A percentile compares a stretch with the other conserved stretches of the same genome.
Conservation (phyloP, 2,797 vertebrate species). For the Nothura maculosa region DNA sequence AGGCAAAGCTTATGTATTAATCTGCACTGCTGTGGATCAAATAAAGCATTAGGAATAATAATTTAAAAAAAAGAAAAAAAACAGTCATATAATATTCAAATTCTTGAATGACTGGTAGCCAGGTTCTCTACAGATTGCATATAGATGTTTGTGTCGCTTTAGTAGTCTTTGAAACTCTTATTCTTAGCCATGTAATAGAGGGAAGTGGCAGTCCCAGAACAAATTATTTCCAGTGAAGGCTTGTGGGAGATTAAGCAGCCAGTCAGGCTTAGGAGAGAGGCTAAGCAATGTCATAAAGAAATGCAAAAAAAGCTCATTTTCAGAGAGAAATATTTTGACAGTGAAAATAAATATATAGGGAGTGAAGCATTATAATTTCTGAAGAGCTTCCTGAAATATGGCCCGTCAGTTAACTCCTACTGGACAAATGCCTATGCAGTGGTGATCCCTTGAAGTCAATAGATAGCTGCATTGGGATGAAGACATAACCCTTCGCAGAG, state of each 20-base stretch:
- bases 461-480: background rate
- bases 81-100: background rate
- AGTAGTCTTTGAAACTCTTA: background rate
- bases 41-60: background rate
- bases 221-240: background rate
- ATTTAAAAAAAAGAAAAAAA: too few relatives aligned
- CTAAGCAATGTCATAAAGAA: background rate
- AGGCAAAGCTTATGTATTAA: background rate
- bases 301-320: background rate
- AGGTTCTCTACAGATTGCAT: background rate
- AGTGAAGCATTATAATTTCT: background rate
- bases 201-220: background rate
- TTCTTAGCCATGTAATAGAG: background rate
- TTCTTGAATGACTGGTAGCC: background rate
- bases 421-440: background rate
- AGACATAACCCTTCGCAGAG: accelerated
- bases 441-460: background rate
- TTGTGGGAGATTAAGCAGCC: background rate
- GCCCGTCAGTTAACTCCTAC: background rate
- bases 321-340: background rate
- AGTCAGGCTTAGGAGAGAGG: accelerated
- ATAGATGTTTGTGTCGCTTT: background rate
- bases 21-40: background rate
- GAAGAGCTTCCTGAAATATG: background rate
- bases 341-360: background rate